Base-by-base conservation (phyloP, 1,140 invertebrate genomes). In the Gonatopus flavifemur region DNA sequence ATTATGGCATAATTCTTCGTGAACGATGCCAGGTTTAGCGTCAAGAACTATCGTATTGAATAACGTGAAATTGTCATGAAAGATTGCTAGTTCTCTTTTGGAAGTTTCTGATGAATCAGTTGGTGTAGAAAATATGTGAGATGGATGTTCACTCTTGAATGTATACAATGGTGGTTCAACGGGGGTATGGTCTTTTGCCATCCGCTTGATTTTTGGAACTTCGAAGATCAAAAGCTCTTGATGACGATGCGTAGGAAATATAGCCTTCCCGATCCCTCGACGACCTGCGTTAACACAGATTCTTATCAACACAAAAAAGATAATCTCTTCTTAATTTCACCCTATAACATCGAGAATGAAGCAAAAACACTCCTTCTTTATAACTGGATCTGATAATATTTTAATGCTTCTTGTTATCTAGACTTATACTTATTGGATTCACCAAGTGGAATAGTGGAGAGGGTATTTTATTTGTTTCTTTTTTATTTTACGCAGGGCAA, bases 1-100 rank as follows among this genome's bases (percentile, higher is more conserved):
- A 19, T 48, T 24, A 18, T 75, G 48, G 22, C 76, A 77, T n/a
- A 74, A n/a, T n/a, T n/a, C n/a, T n/a, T n/a, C n/a, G n/a, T n/a
- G n/a, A n/a, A n/a, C n/a, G n/a, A n/a, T n/a, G n/a, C n/a, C n/a
- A n/a, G n/a, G n/a, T n/a, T 33, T 40, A 3, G 0, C 1, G 7
- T 33, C 10, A 0, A 60, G 3, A 0, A 4, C 3, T 21, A 45
- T 3, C 2, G 44, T 35, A 12, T 31, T 0, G 19, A 36, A 61
- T 0, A 3, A 1, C 1, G n/a, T 1, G 21, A 60, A 2, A 16
- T 43, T 30, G 1, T 61, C 57, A 3, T 6, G 25, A n/a, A 49
- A 16, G 2, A 59, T 22, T 22, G 3, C 4, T 7, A 5, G 4
- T 1, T 8, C 13, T 15, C 8, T 10, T 1, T 28, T 3, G 5